These are phyloP conservation scores for Cyanoramphus novaezelandiae DNA, from an alignment of 2,113 vertebrate genomes.

Conservation along the genomic window DNA sequence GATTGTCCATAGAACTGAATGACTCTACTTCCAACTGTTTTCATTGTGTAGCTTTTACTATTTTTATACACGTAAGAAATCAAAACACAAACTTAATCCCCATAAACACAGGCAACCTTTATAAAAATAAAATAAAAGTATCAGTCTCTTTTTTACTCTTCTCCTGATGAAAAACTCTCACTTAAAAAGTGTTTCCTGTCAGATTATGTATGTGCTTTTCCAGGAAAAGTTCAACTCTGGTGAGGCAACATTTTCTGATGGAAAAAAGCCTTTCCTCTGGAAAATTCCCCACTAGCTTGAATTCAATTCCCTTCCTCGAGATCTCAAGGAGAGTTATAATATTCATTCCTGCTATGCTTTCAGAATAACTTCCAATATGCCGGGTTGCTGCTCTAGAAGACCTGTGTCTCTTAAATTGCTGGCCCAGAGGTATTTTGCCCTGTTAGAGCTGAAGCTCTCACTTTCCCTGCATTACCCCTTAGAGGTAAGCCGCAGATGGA, in stretches of 20 bases:
- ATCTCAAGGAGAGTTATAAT: background rate
- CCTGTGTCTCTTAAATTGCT: background rate
- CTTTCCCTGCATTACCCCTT: background rate
- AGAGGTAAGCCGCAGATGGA: background rate
- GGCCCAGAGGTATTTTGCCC: background rate
- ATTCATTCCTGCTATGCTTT: background rate
- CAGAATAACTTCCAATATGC: background rate
- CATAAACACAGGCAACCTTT: background rate
- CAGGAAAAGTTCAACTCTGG: background rate
- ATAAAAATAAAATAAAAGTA: background rate
- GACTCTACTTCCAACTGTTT: background rate
- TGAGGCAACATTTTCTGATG: background rate
- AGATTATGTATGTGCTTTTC: background rate
- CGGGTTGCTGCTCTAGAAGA: background rate
- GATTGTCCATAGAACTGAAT: background rate
- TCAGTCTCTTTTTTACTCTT: background rate
- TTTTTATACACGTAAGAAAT: background rate
- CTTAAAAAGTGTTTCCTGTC: background rate
- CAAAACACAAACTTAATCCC: background rate
- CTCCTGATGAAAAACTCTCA: background rate
- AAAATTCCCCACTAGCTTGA: background rate
- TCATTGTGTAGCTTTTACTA: background rate
- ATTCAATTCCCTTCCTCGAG: background rate
- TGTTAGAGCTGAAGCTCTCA: background rate
- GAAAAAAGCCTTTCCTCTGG: background rate